Evolutionary conservation across 64 coral and sea anemone species (phyloP).

Genomic region (Montipora efflorescens): DNA sequence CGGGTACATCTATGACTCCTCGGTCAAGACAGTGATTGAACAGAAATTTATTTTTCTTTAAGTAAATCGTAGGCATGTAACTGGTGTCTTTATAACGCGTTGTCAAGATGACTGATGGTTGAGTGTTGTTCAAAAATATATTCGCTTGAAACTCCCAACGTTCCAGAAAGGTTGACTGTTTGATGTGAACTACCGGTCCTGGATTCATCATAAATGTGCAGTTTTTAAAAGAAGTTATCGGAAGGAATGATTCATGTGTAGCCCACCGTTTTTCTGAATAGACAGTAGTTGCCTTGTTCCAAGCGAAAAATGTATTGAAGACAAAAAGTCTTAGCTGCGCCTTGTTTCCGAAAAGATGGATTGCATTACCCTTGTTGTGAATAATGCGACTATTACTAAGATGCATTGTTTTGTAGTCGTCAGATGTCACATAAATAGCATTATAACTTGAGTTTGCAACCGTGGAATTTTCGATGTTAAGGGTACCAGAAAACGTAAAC

Average conservation of each 20-base stretch:
- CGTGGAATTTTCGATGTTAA: background rate
- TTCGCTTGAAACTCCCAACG: constrained; percentile 33
- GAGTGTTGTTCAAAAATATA: constrained; percentile 11
- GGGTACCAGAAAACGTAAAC: constrained; percentile 6
- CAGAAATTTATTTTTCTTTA: constrained; percentile 63
- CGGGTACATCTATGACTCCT: constrained; percentile 43
- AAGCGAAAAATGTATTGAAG: background rate
- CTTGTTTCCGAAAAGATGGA: background rate
- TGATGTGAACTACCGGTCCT: constrained; percentile 15
- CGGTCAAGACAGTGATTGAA: constrained; percentile 54
- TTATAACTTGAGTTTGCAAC: constrained; percentile 3
- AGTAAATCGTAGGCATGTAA: background rate
- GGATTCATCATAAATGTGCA: constrained; percentile 18
- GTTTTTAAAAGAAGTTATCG: constrained; percentile 1
- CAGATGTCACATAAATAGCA: background rate
- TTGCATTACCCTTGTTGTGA: background rate
- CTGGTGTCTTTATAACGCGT: background rate
- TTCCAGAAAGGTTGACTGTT: background rate
- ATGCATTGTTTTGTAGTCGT: background rate
- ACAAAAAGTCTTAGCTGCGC: background rate
- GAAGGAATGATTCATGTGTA: background rate
- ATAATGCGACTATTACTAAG: background rate
- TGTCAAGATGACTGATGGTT: constrained; percentile 5
- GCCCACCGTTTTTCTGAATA: background rate
- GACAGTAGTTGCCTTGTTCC: background rate